phyloP scores from a whole-genome alignment of 2,888 invertebrate genomes.

The Pheosia tremula region DNA sequence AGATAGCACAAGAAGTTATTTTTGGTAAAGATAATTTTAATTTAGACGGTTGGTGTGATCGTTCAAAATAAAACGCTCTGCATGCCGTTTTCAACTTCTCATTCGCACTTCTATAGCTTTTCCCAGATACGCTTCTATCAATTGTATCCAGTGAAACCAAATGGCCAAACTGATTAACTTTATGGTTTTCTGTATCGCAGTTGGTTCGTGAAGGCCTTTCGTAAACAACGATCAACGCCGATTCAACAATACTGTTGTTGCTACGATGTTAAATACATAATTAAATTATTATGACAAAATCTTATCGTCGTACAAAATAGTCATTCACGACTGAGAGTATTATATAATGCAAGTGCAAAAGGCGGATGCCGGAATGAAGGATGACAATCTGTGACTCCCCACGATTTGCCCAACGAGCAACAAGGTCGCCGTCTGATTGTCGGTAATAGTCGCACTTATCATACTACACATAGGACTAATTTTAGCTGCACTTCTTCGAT shows the following conservation, averaged over 20 bases:
- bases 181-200: background rate
- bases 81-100: too few species aligned
- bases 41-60: too few species aligned
- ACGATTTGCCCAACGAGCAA: slow-evolving; percentile 79
- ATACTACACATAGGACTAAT: slow-evolving; percentile 72
- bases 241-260: background rate
- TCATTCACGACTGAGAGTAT: slow-evolving; percentile 38
- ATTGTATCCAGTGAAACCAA: background rate
- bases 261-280: background rate
- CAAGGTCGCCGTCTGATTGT: slow-evolving; percentile 82
- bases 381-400: slow-evolving; percentile 80
- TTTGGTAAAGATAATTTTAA: too few species aligned
- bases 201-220: background rate
- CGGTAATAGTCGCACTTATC: slow-evolving; percentile 74
- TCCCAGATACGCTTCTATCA: too few species aligned
- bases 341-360: slow-evolving; percentile 75
- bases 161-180: background rate
- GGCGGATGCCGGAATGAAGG: slow-evolving; percentile 79
- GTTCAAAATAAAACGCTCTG: too few species aligned
- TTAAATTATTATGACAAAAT: background rate
- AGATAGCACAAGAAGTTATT: too few species aligned
- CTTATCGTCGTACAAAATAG: background rate
- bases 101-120: too few species aligned
- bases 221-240: background rate
- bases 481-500: slow-evolving; percentile 49